phyloP scores from a whole-genome alignment of 2,888 invertebrate genomes.

The Pachydiplax longipennis region DNA sequence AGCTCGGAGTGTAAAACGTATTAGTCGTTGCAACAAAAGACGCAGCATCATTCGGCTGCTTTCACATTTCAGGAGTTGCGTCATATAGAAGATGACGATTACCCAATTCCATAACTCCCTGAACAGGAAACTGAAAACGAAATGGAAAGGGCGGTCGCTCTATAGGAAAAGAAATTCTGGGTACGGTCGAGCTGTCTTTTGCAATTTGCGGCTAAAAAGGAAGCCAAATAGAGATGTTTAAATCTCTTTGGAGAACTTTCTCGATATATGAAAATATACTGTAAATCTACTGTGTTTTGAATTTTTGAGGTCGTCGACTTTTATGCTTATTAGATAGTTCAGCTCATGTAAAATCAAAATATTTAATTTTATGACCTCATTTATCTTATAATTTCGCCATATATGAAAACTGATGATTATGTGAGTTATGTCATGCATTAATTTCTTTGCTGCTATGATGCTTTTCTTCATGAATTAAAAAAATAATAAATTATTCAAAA shows the following conservation, averaged over 20 bases:
- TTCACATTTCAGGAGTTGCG: not conserved
- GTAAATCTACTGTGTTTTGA: no score
- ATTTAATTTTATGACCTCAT: no score
- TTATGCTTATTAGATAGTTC: no score
- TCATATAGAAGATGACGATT: not conserved
- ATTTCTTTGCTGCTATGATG: no score
- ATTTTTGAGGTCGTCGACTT: no score
- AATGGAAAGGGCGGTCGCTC: not conserved
- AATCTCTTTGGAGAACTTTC: not conserved
- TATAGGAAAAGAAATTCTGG: not conserved
- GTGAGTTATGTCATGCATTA: no score
- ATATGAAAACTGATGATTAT: no score
- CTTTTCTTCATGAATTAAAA: no score
- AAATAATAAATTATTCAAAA: no score
- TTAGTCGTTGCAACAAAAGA: not conserved
- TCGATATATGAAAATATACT: no score
- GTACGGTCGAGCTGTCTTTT: not conserved
- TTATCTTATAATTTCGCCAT: no score
- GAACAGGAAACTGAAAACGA: not conserved
- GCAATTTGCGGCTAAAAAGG: not conserved
- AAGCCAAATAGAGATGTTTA: not conserved
- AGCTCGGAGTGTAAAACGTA: not conserved
- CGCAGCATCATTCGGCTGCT: conserved; percentile 11
- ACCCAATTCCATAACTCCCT: not conserved
- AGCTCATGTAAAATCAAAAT: no score